phyloP scores from a whole-genome alignment of 2,888 invertebrate genomes.

The Hirtodrosophila duncani region DNA sequence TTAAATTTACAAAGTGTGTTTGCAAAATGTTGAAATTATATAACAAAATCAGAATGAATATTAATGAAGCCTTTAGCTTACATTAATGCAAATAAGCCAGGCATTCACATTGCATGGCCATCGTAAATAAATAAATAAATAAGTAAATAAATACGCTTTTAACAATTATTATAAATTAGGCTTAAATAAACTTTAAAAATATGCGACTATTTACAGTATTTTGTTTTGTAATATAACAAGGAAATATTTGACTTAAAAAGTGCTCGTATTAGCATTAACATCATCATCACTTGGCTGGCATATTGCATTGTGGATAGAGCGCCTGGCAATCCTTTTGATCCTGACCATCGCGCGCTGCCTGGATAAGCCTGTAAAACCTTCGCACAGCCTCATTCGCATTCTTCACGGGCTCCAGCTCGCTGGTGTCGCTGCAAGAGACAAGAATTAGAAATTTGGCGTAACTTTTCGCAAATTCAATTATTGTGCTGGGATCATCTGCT shows the following conservation, averaged over 20 bases:
- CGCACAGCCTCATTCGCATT: conserved; percentile 83
- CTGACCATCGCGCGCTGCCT: conserved; percentile 90
- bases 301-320: conserved; percentile 84
- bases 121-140: conserved; percentile 24
- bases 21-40: conserved; percentile 8
- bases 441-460: conserved; percentile 25
- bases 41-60: conserved; percentile 67
- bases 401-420: conserved; percentile 84
- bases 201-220: conserved; percentile 55
- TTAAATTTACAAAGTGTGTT: conserved; percentile 25
- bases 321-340: conserved; percentile 86
- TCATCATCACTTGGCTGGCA: conserved; percentile 71
- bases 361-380: conserved; percentile 87
- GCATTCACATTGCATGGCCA: conserved; percentile 16
- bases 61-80: conserved; percentile 25
- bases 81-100: conserved; percentile 27
- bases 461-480: conserved; percentile 7
- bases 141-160: conserved; percentile 48
- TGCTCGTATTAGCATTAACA: conserved; percentile 29
- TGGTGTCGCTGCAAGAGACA: conserved; percentile 82
- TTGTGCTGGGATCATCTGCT: conserved; percentile 11
- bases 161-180: conserved; percentile 53
- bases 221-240: conserved; percentile 33
- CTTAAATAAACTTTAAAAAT: conserved; percentile 28
- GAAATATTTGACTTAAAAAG: conserved; percentile 53